phyloP scores from a whole-genome alignment of 1,140 invertebrate genomes.

The Scaptomyza pallida region DNA sequence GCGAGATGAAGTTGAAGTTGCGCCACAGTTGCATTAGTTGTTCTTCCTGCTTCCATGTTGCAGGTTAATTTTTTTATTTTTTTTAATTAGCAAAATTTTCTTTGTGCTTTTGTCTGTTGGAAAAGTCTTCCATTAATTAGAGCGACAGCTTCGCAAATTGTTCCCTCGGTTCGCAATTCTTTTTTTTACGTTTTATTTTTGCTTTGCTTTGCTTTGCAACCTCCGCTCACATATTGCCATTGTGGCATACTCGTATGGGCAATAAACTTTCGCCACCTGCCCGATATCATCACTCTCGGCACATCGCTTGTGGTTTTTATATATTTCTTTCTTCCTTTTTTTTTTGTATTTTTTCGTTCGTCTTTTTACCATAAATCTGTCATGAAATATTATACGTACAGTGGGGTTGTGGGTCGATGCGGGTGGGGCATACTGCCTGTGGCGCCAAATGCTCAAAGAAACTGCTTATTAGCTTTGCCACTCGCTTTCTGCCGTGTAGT shows the following conservation, averaged over 20 bases:
- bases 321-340: background rate
- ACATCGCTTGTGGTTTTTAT: slow-evolving; percentile 60
- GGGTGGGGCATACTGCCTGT: slow-evolving; percentile 1
- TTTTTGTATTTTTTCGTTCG: background rate
- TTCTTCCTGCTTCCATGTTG: slow-evolving; percentile 38
- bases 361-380: slow-evolving; percentile 67
- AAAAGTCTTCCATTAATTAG: slow-evolving; percentile 76
- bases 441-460: slow-evolving; percentile 45
- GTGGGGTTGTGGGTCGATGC: background rate
- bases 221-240: slow-evolving; percentile 17
- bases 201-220: slow-evolving; percentile 13
- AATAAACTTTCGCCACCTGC: slow-evolving; percentile 67
- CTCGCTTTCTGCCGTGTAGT: slow-evolving; percentile 33
- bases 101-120: slow-evolving; percentile 67
- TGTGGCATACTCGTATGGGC: slow-evolving; percentile 18
- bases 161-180: slow-evolving; percentile 25
- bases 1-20: slow-evolving; percentile 42
- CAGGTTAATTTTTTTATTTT: slow-evolving; percentile 31
- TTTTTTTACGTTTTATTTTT: slow-evolving; percentile 2
- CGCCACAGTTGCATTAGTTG: slow-evolving; percentile 17
- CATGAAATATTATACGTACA: slow-evolving; percentile 44
- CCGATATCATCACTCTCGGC: slow-evolving; percentile 38
- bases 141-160: slow-evolving; percentile 50
- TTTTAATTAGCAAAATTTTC: slow-evolving; percentile 78
- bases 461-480: slow-evolving; percentile 71